Evolutionary conservation across 2,113 vertebrate genomes (phyloP).

Genomic region (Scalopus aquaticus): DNA sequence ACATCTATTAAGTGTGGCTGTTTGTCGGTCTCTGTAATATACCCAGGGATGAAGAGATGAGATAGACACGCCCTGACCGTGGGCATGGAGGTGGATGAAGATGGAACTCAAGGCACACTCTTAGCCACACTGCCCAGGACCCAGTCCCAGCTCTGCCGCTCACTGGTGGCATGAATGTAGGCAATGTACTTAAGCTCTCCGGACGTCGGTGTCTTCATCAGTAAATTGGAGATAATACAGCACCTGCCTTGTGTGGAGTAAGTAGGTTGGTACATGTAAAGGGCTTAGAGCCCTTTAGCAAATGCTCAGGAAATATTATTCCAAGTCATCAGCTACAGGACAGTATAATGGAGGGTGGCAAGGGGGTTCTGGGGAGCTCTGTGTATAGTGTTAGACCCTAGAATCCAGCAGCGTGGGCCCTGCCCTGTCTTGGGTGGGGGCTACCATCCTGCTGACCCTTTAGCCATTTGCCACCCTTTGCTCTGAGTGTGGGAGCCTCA

Average conservation of each 20-base stretch:
- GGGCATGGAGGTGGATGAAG: not conserved
- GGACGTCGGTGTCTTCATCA: not conserved
- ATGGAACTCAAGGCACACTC: not conserved
- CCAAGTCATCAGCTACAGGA: not conserved
- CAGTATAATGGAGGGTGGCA: fast-evolving
- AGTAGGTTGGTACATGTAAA: not conserved
- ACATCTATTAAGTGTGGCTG: not conserved
- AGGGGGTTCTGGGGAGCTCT: not conserved
- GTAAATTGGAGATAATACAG: not conserved
- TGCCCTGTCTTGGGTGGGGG: not conserved
- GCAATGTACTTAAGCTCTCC: not conserved
- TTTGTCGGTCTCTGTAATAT: not conserved
- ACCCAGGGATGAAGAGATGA: not conserved
- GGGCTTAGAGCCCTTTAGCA: not conserved
- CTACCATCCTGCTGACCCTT: not conserved
- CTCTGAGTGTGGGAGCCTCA: not conserved
- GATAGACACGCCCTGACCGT: not conserved
- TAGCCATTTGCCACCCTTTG: not conserved
- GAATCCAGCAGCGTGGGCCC: not conserved
- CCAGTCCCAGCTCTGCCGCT: not conserved
- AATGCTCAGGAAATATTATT: not conserved
- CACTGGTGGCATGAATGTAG: not conserved
- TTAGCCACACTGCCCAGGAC: not conserved
- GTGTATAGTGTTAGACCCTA: too few species aligned
- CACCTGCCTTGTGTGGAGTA: not conserved